A percentile compares a stretch with the other conserved stretches of the same genome.
Conservation (phyloP, 53 echinoderm and acorn worm species). For the Luidia sarsii region DNA sequence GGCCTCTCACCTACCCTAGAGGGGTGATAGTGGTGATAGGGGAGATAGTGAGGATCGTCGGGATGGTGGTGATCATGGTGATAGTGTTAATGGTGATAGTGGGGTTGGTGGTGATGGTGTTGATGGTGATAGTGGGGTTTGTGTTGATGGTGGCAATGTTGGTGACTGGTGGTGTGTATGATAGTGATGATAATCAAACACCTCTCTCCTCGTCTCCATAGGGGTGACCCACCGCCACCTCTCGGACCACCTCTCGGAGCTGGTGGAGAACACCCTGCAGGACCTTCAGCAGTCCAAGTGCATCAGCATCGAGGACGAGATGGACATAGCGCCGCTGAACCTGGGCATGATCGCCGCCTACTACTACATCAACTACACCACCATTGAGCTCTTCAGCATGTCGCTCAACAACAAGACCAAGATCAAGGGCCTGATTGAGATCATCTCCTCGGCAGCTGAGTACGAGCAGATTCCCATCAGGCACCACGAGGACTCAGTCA, state of each 20-base stretch:
- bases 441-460: slow-evolving; percentile 93
- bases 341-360: slow-evolving; percentile 99
- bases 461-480: slow-evolving; percentile 97
- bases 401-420: slow-evolving; percentile 96
- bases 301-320: slow-evolving; percentile 98
- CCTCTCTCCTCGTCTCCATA: slow-evolving; percentile 32
- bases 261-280: slow-evolving; percentile 96
- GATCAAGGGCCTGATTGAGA: slow-evolving; percentile 98
- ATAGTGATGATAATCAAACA: too few relatives aligned
- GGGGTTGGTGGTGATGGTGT: too few relatives aligned
- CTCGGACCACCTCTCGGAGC: slow-evolving; percentile 95
- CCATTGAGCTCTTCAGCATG: slow-evolving; percentile 99
- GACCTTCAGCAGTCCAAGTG: slow-evolving; percentile 98
- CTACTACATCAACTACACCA: slow-evolving; percentile 99
- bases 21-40: too few relatives aligned
- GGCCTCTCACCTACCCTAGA: too few relatives aligned
- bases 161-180: too few relatives aligned
- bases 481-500: slow-evolving; percentile 95
- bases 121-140: too few relatives aligned
- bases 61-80: too few relatives aligned
- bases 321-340: slow-evolving; percentile 95
- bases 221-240: slow-evolving; percentile 97
- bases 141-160: too few relatives aligned
- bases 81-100: too few relatives aligned
- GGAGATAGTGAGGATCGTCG: too few relatives aligned